phyloP scores from a whole-genome alignment of 2,888 invertebrate genomes.

The Anagyrus pseudococci region DNA sequence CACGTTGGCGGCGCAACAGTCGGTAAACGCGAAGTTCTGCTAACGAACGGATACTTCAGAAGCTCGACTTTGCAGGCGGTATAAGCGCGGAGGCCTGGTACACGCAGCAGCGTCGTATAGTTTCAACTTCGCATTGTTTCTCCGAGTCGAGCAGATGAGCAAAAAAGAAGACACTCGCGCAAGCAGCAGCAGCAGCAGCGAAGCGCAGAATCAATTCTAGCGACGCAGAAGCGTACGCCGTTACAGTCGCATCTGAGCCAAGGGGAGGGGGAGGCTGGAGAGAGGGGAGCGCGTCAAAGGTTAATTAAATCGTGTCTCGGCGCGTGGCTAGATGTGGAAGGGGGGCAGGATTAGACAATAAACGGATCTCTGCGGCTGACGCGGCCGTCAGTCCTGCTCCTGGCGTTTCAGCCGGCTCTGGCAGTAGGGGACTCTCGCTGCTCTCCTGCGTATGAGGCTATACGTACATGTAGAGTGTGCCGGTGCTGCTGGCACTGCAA shows the following conservation, averaged over 20 bases:
- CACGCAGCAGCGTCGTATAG: no score
- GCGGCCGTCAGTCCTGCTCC: not conserved
- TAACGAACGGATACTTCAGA: no score
- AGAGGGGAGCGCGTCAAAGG: slow-evolving; percentile 29
- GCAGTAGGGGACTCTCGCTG: not conserved
- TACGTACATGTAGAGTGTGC: no score
- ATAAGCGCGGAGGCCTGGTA: no score
- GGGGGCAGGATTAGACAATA: slow-evolving; percentile 28
- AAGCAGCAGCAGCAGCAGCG: not conserved
- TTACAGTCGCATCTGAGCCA: not conserved
- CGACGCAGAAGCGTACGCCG: not conserved
- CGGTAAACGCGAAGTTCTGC: no score
- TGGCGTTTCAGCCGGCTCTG: not conserved
- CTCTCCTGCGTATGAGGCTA: not conserved
- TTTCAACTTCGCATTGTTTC: no score
- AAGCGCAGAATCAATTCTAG: not conserved
- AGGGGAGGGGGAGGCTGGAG: not conserved
- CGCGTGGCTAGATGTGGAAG: not conserved
- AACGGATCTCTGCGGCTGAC: slow-evolving; percentile 26
- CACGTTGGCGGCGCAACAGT: no score
- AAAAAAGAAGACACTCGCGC: not conserved
- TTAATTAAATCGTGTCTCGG: slow-evolving; percentile 38
- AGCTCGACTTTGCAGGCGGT: no score
- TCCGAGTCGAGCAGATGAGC: no score
- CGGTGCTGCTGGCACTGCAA: not conserved